Evolutionary conservation across 2,888 invertebrate species (phyloP).

Genomic region (Anagyrus pseudococci): DNA sequence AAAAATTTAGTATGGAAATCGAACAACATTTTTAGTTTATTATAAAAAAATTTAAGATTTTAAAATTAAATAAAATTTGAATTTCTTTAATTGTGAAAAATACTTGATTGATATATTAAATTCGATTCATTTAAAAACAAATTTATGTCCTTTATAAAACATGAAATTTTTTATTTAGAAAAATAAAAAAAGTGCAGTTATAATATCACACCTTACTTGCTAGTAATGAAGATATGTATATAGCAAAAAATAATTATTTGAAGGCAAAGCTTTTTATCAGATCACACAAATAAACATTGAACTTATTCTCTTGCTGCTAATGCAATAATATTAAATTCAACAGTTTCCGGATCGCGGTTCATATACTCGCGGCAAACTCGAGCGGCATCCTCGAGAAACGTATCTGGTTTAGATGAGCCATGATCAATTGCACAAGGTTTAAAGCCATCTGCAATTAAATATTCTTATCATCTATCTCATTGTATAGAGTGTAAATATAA

Average conservation of each 20-base stretch:
- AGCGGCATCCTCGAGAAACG: slow-evolving; percentile 83
- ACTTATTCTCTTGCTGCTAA: slow-evolving; percentile 64
- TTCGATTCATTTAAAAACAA: too few relatives aligned
- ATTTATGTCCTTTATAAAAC: background rate
- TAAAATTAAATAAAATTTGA: too few relatives aligned
- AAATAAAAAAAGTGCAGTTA: slow-evolving; percentile 4
- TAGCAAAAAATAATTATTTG: slow-evolving; percentile 26
- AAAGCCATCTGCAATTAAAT: slow-evolving; percentile 70
- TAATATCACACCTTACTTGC: too few relatives aligned
- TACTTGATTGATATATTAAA: too few relatives aligned
- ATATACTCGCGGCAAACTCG: slow-evolving; percentile 86
- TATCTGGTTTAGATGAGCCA: slow-evolving; percentile 77
- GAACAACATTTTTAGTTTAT: too few relatives aligned
- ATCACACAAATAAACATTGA: too few relatives aligned
- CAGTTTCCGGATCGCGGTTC: slow-evolving; percentile 84
- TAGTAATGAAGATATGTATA: slow-evolving; percentile 4
- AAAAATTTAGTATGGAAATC: too few relatives aligned
- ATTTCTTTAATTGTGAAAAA: too few relatives aligned
- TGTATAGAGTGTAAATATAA: too few relatives aligned
- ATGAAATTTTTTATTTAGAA: background rate
- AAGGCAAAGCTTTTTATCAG: slow-evolving; percentile 10
- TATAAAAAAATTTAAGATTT: too few relatives aligned
- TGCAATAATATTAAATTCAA: slow-evolving; percentile 89
- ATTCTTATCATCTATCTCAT: slow-evolving; percentile 11
- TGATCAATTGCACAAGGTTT: slow-evolving; percentile 85